phyloP scores from a whole-genome alignment of 2,888 invertebrate species.

The Argyresthia albistria region DNA sequence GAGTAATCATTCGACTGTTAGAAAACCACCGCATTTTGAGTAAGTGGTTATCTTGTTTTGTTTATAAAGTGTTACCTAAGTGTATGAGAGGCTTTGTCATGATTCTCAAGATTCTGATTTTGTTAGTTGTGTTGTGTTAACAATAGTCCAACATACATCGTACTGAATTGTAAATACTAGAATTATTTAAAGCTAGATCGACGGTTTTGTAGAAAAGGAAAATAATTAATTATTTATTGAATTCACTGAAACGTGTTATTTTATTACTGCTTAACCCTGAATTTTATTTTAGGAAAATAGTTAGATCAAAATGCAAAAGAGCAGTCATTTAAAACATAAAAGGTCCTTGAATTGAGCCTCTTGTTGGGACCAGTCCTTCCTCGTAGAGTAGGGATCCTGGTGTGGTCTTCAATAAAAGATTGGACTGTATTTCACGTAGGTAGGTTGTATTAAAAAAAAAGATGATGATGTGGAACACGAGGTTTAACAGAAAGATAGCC shows the following conservation, averaged over 20 bases:
- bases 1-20: no score
- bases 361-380: no score
- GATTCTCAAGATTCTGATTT: neutral
- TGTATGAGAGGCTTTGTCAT: neutral
- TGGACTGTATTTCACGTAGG: no score
- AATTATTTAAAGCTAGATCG: neutral
- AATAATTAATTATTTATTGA: constrained; percentile 64
- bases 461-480: no score
- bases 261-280: neutral
- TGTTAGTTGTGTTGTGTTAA: neutral
- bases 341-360: no score
- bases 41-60: neutral
- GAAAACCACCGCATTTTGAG: neutral
- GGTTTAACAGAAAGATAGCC: no score
- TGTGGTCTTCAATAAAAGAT: no score
- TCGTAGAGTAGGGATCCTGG: no score
- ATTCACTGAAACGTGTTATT: constrained; percentile 14
- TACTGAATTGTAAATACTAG: neutral
- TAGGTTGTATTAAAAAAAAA: no score
- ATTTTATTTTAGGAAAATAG: no score
- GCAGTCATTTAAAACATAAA: no score
- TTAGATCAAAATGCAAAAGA: no score
- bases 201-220: constrained; percentile 9
- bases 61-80: neutral
- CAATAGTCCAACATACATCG: neutral